These are phyloP conservation scores for Cygnus atratus DNA, from an alignment of 2,113 vertebrate genomes.

Conservation along the genomic window DNA sequence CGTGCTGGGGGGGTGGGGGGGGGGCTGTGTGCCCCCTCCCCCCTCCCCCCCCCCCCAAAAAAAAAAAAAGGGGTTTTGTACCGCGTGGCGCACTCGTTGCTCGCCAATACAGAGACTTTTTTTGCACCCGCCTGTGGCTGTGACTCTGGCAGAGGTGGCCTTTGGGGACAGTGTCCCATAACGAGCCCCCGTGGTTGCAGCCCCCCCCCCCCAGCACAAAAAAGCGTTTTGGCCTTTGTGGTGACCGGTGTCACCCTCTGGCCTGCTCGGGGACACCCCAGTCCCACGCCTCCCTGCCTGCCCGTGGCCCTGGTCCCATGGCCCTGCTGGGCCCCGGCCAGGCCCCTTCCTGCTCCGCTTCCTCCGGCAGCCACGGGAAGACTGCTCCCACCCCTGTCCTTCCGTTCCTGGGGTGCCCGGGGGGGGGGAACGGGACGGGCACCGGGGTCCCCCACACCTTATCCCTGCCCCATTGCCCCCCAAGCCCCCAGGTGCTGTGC, in stretches of 20 bases:
- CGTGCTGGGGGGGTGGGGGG: background rate
- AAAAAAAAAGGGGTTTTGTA: background rate
- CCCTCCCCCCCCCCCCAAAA: background rate
- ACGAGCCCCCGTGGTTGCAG: background rate
- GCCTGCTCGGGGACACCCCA: accelerated
- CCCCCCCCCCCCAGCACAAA: background rate
- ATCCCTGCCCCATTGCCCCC: accelerated
- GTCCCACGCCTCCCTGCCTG: background rate
- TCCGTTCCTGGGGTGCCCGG: background rate
- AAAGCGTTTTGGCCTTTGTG: too few species aligned
- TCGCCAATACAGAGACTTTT: constrained; percentile 47
- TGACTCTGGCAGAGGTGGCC: background rate
- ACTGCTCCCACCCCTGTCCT: constrained; percentile 24
- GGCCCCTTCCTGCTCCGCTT: constrained; percentile 58
- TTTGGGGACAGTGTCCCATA: too few species aligned
- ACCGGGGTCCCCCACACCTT: background rate
- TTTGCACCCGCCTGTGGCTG: background rate
- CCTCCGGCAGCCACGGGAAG: constrained; percentile 53
- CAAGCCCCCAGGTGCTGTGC: too few species aligned
- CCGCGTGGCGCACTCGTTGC: accelerated
- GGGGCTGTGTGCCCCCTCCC: background rate
- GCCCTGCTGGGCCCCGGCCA: background rate
- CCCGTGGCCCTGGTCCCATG: background rate
- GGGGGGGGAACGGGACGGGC: background rate
- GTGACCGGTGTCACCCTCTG: accelerated